Evolutionary conservation across 2,113 vertebrate species (phyloP).

Genomic region (Hassar affinis): DNA sequence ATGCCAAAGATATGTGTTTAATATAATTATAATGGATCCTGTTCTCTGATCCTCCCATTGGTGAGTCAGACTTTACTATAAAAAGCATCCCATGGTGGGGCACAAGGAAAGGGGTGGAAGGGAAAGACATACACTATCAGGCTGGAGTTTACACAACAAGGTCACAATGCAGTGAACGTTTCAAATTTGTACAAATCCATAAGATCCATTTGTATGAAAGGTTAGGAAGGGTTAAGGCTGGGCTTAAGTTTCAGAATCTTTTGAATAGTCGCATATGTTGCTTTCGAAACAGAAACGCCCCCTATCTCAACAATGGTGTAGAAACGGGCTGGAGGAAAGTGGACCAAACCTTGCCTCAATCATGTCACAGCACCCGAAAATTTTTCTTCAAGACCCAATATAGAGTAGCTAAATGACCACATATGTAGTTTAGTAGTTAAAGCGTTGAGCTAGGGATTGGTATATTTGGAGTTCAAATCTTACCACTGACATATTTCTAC

Average conservation of each 20-base stretch:
- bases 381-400: neutral
- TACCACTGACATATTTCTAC: neutral
- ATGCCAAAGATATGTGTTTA: neutral
- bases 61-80: conserved; percentile 25
- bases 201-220: neutral
- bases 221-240: neutral
- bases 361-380: neutral
- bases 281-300: neutral
- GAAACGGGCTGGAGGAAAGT: neutral
- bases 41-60: conserved; percentile 20
- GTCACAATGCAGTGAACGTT: neutral
- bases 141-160: neutral
- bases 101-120: neutral
- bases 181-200: neutral
- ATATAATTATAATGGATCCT: conserved; percentile 12
- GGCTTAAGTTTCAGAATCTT: neutral
- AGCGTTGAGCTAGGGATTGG: neutral
- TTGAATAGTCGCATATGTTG: neutral
- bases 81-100: neutral
- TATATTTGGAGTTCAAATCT: neutral
- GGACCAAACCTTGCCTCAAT: neutral
- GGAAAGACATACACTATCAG: neutral
- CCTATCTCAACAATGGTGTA: neutral
- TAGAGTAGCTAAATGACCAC: neutral
- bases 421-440: neutral